Conservation (phyloP, 1,140 invertebrate genomes). For the Bombus waltoni region DNA sequence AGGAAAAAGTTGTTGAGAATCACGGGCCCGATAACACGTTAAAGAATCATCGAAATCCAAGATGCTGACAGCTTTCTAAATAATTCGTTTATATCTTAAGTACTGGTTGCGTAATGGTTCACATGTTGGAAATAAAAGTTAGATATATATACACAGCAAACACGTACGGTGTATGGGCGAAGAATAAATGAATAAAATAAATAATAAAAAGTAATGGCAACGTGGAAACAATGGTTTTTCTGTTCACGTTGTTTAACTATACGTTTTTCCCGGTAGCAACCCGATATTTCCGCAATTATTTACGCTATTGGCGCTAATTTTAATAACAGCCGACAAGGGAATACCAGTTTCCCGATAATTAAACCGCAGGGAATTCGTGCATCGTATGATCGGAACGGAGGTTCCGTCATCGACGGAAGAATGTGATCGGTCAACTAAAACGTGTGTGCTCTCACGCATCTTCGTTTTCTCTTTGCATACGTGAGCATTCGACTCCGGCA, state of each 20-base stretch:
- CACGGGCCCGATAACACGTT: no score
- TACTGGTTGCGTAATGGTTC: no score
- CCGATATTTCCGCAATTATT: background rate
- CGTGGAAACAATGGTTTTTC: background rate
- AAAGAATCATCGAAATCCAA: no score
- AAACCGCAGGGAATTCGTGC: background rate
- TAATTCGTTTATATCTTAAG: no score
- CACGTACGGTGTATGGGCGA: no score
- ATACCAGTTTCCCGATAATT: background rate
- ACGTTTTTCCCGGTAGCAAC: background rate
- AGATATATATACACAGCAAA: no score
- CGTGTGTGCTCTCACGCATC: conserved; percentile 18
- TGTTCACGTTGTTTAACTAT: background rate
- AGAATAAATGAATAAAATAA: no score
- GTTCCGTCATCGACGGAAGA: conserved; percentile 35
- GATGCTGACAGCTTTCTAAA: no score
- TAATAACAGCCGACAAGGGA: no score
- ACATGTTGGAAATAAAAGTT: no score
- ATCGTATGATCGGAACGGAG: background rate
- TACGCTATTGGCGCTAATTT: background rate
- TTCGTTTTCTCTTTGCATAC: background rate
- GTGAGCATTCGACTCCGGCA: no score
- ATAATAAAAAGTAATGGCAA: background rate
- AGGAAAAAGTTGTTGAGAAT: no score
- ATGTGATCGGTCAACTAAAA: conserved; percentile 21